Percentiles rank a stretch among this genome's conserved stretches.
These are phyloP conservation scores for Enteromius mattozi DNA, from an alignment of 2,797 vertebrate species.

Conservation along the genomic window DNA sequence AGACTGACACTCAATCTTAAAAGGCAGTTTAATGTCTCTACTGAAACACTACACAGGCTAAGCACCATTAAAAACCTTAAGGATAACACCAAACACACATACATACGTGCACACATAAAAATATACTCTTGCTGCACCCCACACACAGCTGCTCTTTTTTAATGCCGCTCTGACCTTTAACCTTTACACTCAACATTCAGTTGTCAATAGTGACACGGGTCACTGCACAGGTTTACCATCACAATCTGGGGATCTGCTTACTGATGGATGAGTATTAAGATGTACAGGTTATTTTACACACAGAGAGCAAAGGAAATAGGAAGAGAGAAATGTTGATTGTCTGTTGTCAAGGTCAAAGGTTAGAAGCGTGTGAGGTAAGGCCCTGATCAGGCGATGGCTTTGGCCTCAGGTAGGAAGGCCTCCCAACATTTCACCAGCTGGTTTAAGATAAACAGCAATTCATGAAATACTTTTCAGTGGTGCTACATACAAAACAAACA, in stretches of 20 bases:
- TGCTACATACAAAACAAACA: background rate
- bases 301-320: slow-evolving; percentile 18
- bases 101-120: slow-evolving; percentile 10
- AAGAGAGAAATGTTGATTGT: slow-evolving; percentile 71
- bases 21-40: slow-evolving; percentile 20
- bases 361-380: slow-evolving; percentile 57
- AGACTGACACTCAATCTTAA: slow-evolving; percentile 22
- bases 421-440: slow-evolving; percentile 98
- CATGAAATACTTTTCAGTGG: background rate
- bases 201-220: background rate
- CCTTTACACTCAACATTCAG: slow-evolving; percentile 29
- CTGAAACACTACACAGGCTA: slow-evolving; percentile 36
- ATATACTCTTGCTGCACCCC: slow-evolving; percentile 1
- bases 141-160: slow-evolving; percentile 18
- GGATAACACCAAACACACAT: slow-evolving; percentile 22
- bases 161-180: slow-evolving; percentile 31
- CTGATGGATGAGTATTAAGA: slow-evolving; percentile 2
- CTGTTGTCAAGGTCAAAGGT: slow-evolving; percentile 68
- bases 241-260: background rate
- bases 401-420: slow-evolving; percentile 94
- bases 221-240: background rate
- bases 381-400: slow-evolving; percentile 90
- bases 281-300: slow-evolving; percentile 17
- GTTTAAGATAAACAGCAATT: slow-evolving; percentile 35
- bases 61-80: slow-evolving; percentile 34